A percentile compares a stretch with the other conserved stretches of the same genome.
Conservation (phyloP, 2,888 invertebrate genomes). For the Steromphala cineraria region DNA sequence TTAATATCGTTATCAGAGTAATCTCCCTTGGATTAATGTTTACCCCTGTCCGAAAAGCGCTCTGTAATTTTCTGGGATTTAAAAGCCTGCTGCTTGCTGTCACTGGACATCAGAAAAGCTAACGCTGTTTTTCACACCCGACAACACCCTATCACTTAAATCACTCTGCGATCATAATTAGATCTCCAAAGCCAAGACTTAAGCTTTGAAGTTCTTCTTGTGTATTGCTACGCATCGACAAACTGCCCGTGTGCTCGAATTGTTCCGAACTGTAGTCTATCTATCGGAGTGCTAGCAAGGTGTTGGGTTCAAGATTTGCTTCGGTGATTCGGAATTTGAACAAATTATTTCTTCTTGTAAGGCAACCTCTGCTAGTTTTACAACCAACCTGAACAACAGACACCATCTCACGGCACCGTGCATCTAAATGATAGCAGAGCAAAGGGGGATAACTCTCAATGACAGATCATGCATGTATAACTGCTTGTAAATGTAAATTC, state of each 20-base stretch:
- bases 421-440: not conserved
- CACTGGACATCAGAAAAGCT: not conserved
- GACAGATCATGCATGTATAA: not conserved
- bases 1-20: not conserved
- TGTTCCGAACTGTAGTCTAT: not conserved
- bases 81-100: constrained; percentile 1
- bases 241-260: not conserved
- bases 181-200: not conserved
- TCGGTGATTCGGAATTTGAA: not conserved
- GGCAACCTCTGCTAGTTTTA: not conserved
- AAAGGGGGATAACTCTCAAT: not conserved
- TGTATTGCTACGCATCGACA: not conserved
- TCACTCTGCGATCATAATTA: constrained; percentile 5
- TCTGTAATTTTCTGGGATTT: constrained; percentile 3
- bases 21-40: not conserved
- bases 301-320: not conserved
- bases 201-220: not conserved
- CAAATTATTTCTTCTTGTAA: not conserved
- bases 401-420: not conserved
- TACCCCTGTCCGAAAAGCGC: not conserved
- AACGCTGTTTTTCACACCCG: constrained; percentile 10
- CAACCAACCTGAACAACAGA: not conserved
- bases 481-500: too few species aligned
- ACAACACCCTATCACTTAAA: constrained; percentile 8
- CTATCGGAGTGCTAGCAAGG: not conserved